Evolutionary conservation across 2,888 invertebrate genomes (phyloP), one percentile per base, ranked within the genome.

Genomic region (Tetanocera ferruginea): DNA sequence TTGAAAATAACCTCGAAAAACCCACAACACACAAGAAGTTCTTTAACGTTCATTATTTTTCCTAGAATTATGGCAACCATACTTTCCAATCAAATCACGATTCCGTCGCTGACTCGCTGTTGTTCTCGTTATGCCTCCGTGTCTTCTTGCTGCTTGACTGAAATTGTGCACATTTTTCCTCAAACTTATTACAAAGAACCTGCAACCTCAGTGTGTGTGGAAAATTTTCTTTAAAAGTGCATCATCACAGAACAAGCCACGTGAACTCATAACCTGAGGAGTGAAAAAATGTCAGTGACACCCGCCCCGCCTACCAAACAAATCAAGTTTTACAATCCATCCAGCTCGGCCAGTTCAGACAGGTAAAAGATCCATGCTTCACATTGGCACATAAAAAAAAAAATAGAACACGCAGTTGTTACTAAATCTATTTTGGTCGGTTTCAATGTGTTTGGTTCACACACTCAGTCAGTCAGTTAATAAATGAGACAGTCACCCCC

Each of bases 311-410:
- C 87, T 82, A 83, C 86, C 82, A 89, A 89, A 82, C 92, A 88
- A 86, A 86, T 92, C 86, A 93, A 93, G 88, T 93, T 94, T 86
- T 96, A 96, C 91, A 85, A 86, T 82, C 95, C 95, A 83, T 95
- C 96, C 84, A 96, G 96, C 89, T 96, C 96, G 79, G 96, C 96
- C 82, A 97, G 96, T 90, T 96, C 96, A 81, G 96, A 96, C 91
- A 96, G 96, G 96, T 96, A 94, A 91, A 80, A 64, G 34, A 43
- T 55, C 62, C 31, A 70, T 66, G 17, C 31, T 66, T 66, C 2
- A 37, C 19, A 31, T 25, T 23, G 34, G 19, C 14, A 28, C 17
- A 23, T 19, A 14, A 55, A 76, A 62, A 62, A 69, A 71, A 37
- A 1, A 6, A 19, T 28, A 28, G 66, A 37, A 8, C 23, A 52